phyloP scores from a whole-genome alignment of 2,888 invertebrate genomes.

The Pyrocoelia pectoralis region DNA sequence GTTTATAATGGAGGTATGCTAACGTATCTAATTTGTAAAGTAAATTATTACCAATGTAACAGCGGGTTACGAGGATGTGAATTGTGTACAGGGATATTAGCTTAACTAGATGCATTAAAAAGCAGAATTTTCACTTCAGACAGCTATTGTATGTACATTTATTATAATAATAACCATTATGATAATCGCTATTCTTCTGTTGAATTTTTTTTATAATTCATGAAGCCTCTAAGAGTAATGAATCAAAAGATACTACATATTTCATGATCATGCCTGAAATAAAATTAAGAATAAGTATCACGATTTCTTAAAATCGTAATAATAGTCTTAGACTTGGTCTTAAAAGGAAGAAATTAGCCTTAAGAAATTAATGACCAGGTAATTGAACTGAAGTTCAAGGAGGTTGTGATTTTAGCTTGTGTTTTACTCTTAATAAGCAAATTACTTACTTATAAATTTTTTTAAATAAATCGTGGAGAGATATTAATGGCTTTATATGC shows the following conservation, averaged over 20 bases:
- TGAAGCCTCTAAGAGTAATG: neutral
- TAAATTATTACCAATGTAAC: constrained; percentile 1
- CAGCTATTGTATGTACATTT: constrained; percentile 9
- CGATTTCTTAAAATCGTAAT: neutral
- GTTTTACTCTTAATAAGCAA: neutral
- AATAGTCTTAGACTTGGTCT: neutral
- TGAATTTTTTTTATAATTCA: neutral
- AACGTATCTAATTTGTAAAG: constrained; percentile 5
- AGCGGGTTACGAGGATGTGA: constrained; percentile 5
- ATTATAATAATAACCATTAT: constrained; percentile 6
- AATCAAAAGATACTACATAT: neutral
- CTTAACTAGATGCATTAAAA: constrained; percentile 9
- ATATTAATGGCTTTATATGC: neutral
- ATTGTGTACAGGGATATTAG: constrained; percentile 8
- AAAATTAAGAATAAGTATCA: constrained; percentile 5
- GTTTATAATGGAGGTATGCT: neutral
- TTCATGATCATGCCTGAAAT: neutral
- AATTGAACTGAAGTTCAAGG: constrained; percentile 10
- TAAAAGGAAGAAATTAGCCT: neutral
- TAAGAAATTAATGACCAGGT: constrained; percentile 1
- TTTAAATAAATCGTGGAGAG: neutral
- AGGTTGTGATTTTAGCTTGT: neutral
- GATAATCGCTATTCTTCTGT: neutral
- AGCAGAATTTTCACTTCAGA: neutral
- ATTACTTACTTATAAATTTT: neutral